phyloP scores from a whole-genome alignment of 2,888 invertebrate genomes.

The Agonopterix heracliana region DNA sequence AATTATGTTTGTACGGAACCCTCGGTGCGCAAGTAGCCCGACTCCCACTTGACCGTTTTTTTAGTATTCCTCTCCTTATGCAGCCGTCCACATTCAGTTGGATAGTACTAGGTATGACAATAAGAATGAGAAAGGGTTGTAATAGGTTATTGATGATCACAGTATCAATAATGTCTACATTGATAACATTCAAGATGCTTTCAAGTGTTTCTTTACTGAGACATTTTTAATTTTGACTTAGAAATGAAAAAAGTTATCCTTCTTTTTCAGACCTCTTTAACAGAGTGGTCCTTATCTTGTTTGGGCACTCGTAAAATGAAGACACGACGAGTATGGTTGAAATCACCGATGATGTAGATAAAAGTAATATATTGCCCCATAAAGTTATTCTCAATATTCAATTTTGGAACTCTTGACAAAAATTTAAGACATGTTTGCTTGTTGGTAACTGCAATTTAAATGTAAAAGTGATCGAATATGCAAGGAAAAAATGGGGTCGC shows the following conservation, averaged over 20 bases:
- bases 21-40: too few species aligned
- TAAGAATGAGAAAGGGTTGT: too few species aligned
- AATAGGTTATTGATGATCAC: too few species aligned
- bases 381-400: neutral
- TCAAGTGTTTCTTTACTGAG: constrained; percentile 1
- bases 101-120: too few species aligned
- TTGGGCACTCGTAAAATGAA: constrained; percentile 5
- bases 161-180: too few species aligned
- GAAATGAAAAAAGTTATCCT: constrained; percentile 59
- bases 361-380: neutral
- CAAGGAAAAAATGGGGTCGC: constrained; percentile 37
- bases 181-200: neutral
- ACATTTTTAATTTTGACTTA: constrained; percentile 9
- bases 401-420: neutral
- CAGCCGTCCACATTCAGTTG: too few species aligned
- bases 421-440: neutral
- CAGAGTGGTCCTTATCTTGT: constrained; percentile 4
- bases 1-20: too few species aligned
- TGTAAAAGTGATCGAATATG: constrained; percentile 19
- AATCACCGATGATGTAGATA: neutral
- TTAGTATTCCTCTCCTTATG: too few species aligned
- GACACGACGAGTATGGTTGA: constrained; percentile 2
- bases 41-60: too few species aligned
- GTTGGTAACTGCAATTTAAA: constrained; percentile 14
- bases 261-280: constrained; percentile 13